phyloP scores from a whole-genome alignment of 2,797 vertebrate genomes.

The Hirundo rustica region DNA sequence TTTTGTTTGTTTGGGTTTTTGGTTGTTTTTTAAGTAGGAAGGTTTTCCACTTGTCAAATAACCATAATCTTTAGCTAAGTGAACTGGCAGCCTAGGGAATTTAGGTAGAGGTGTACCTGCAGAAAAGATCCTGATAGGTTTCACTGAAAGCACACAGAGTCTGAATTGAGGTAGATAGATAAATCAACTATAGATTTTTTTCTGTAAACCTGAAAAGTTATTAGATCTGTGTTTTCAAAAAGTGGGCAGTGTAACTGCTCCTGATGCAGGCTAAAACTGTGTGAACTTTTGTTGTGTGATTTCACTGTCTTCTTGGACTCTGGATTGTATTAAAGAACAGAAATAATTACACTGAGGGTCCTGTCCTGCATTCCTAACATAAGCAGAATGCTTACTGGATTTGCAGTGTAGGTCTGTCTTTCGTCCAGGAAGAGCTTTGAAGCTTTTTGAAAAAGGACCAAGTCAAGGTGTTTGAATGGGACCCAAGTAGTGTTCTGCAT shows the following conservation, averaged over 20 bases:
- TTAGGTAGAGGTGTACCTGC: neutral
- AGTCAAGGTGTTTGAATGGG: neutral
- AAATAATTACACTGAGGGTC: slow-evolving; percentile 36
- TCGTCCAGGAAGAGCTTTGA: slow-evolving; percentile 52
- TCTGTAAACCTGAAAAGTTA: neutral
- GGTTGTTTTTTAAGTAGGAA: neutral
- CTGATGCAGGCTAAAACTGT: neutral
- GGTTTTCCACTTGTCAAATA: neutral
- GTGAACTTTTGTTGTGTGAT: neutral
- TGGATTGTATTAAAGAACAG: slow-evolving; percentile 45
- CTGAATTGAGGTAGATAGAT: neutral
- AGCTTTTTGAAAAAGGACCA: neutral
- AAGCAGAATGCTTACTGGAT: slow-evolving; percentile 45
- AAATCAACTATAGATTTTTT: neutral
- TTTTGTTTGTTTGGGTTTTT: neutral
- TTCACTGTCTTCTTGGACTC: neutral
- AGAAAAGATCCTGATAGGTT: neutral
- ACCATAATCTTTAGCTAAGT: neutral
- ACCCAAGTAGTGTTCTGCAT: neutral
- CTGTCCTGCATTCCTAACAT: slow-evolving; percentile 54
- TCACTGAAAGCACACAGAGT: neutral
- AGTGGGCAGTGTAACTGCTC: neutral
- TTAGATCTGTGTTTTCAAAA: neutral
- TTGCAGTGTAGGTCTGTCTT: slow-evolving; percentile 44
- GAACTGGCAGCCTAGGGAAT: neutral